Conservation (phyloP, 2,797 vertebrate genomes). For the Acrossocheilus wenchowensis region DNA sequence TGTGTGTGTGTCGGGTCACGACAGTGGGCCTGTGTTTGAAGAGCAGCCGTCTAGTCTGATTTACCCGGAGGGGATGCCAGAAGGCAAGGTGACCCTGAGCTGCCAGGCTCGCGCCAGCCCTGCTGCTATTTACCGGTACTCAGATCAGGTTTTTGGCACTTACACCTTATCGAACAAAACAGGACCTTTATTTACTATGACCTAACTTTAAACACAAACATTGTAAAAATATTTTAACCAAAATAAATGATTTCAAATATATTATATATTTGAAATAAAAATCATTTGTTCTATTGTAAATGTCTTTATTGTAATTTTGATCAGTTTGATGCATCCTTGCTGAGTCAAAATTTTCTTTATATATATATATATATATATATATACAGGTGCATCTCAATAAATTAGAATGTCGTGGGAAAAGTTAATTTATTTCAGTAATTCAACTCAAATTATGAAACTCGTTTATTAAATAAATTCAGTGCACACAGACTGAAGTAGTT, state of each 20-base stretch:
- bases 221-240: not conserved
- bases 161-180: constrained; percentile 40
- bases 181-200: not conserved
- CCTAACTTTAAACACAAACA: not conserved
- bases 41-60: constrained; percentile 89
- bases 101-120: constrained; percentile 92
- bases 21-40: constrained; percentile 92
- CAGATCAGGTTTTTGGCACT: constrained; percentile 35
- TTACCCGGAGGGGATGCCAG: constrained; percentile 90
- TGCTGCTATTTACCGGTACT: constrained; percentile 88
- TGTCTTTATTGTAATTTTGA: not conserved
- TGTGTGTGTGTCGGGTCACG: constrained; percentile 79
- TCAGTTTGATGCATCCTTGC: not conserved
- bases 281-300: not conserved
- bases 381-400: too few relatives aligned
- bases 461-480: too few relatives aligned
- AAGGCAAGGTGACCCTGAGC: constrained; percentile 88
- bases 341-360: not conserved
- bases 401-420: too few relatives aligned
- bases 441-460: too few relatives aligned
- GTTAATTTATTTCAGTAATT: too few relatives aligned
- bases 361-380: too few relatives aligned
- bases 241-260: not conserved
- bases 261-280: not conserved
- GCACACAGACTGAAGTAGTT: too few relatives aligned